Conservation (phyloP, 2,888 invertebrate genomes). For the Plebejus anna region DNA sequence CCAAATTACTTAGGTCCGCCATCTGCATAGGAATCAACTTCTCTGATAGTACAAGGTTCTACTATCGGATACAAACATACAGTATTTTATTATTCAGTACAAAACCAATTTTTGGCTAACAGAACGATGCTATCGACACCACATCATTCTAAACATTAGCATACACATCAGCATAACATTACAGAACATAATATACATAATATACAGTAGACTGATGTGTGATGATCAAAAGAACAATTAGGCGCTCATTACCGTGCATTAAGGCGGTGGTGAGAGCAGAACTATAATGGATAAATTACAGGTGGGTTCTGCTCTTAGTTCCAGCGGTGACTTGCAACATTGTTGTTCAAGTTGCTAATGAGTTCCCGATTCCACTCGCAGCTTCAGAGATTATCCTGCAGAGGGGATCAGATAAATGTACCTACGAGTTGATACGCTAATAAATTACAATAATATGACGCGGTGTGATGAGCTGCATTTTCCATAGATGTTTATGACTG, state of each 20-base stretch:
- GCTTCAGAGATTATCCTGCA: constrained; percentile 9
- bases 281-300: constrained; percentile 34
- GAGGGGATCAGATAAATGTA: neutral
- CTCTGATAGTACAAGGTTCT: no score
- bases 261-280: constrained; percentile 25
- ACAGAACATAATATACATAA: neutral
- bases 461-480: no score
- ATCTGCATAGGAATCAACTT: no score
- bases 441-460: no score
- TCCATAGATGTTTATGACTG: no score
- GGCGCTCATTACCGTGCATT: constrained; percentile 26
- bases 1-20: no score
- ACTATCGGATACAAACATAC: no score
- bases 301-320: constrained; percentile 29
- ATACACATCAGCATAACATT: neutral
- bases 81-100: no score
- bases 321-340: constrained; percentile 35
- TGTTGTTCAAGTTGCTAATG: constrained; percentile 34
- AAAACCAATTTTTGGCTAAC: neutral
- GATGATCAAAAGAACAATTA: constrained; percentile 22
- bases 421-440: neutral
- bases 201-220: neutral
- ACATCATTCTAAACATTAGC: neutral
- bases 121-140: neutral
- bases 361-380: constrained; percentile 31